Base-by-base conservation (phyloP, 1,140 invertebrate genomes). In the Cherax quadricarinatus region DNA sequence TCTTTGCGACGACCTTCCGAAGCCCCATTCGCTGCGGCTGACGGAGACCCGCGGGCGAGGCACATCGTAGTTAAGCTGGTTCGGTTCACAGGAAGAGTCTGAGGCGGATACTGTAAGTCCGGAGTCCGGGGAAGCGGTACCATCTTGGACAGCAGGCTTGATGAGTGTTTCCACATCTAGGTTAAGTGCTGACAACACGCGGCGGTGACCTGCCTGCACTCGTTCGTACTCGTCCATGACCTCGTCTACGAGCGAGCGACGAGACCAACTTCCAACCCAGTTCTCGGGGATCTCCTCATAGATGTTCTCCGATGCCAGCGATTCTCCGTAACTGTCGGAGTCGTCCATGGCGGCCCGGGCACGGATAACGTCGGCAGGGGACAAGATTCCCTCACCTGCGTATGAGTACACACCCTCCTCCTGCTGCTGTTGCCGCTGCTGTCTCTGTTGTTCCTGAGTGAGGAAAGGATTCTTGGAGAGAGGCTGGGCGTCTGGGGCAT, bases 141-240 rank as follows among this genome's bases (percentile, higher is more conserved):
- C 79, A n/a, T 93, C 90, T 9, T 89, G 86, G n/a, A 41, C 87
- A 16, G 62, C 75, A 12, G 91, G 88, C 4, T 97, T 97, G 97
- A 98, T 98, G 85, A 98, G 95, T 78, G 97, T 97, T 95, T 98
- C 98, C 57, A 98, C 97, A 93, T 97, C 97, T 60, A 98, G 96
- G 96, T 98, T 98, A 70, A 98, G 95, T 94, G 98, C 97, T 60
- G 97, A 97, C 84, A 98, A 96, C 88, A 98, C 97, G 94, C 97
- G 96, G 94, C 97, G 96, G 95, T 98, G 97, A 51, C 97, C 96
- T 93, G 96, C 96, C 94, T 98, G 97, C 53, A 98, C 97, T 87
- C 96, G 95, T 51, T 97, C 96, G 79, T 98, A 96, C 95, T 98
- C 98, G 94, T 98, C 97, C 94, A 97, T 79, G n/a, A 94, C 94